These are phyloP conservation scores for Nezara viridula DNA, from an alignment of 2,888 invertebrate genomes.

Conservation along the genomic window DNA sequence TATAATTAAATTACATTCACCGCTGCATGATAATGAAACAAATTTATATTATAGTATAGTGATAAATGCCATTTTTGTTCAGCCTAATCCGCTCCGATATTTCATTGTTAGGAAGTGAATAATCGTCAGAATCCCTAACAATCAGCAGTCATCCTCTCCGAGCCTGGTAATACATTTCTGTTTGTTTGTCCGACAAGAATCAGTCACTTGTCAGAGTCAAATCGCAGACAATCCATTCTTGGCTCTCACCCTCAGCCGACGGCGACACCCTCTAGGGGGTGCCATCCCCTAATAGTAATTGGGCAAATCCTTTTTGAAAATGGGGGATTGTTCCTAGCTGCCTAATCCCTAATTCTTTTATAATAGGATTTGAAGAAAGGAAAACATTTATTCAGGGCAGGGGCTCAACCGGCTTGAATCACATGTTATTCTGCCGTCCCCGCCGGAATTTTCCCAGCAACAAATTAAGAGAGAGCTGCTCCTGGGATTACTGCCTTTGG, in stretches of 20 bases:
- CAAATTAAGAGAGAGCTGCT: slow-evolving; percentile 19
- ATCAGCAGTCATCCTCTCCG: neutral
- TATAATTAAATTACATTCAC: too few relatives aligned
- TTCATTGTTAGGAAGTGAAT: neutral
- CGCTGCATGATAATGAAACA: too few relatives aligned
- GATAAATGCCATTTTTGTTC: too few relatives aligned
- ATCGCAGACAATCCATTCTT: neutral
- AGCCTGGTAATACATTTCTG: neutral
- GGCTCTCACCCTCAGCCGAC: neutral
- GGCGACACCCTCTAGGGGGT: neutral
- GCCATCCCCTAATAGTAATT: neutral
- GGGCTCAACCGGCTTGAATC: neutral
- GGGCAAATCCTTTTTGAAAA: slow-evolving; percentile 55
- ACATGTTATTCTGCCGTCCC: neutral
- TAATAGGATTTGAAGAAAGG: slow-evolving; percentile 53
- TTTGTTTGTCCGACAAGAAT: neutral
- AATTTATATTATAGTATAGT: too few relatives aligned
- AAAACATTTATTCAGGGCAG: slow-evolving; percentile 49
- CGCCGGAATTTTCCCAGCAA: neutral
- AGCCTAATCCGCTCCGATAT: too few relatives aligned
- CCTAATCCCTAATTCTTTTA: slow-evolving; percentile 34
- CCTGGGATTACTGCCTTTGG: neutral
- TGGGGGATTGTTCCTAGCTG: slow-evolving; percentile 27
- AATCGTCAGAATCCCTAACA: neutral
- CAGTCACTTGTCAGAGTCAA: slow-evolving; percentile 6